Conservation (phyloP, 1,140 invertebrate species). For the Tetramorium alpestre region DNA sequence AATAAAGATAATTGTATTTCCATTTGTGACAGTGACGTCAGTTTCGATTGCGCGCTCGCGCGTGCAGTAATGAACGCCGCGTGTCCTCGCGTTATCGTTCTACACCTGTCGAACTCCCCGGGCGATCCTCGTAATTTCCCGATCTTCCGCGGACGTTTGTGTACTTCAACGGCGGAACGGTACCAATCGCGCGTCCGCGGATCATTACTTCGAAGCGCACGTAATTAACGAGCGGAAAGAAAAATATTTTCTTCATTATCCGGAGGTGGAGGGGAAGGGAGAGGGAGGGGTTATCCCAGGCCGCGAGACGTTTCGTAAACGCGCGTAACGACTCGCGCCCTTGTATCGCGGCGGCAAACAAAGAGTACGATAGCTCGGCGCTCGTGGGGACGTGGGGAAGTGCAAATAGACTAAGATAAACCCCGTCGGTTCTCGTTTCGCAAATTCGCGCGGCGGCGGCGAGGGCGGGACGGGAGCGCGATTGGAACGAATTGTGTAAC, state of each 20-base stretch:
- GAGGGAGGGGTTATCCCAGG: not conserved
- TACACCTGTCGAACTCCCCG: slow-evolving; percentile 1
- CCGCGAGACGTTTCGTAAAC: not conserved
- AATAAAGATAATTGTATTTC: slow-evolving; percentile 73
- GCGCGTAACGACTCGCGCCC: not conserved
- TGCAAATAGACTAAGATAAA: not conserved
- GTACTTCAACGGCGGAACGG: not conserved
- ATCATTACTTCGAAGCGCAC: not conserved
- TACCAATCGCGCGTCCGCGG: not conserved
- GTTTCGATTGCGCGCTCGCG: slow-evolving; percentile 65
- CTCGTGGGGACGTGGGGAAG: not conserved
- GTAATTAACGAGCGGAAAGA: not conserved
- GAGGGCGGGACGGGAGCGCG: not conserved
- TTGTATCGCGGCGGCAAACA: not conserved
- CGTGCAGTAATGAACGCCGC: slow-evolving; percentile 33
- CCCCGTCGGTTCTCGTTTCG: not conserved
- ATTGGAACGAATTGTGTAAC: slow-evolving; percentile 42
- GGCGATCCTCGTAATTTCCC: not conserved
- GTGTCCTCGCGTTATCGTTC: not conserved
- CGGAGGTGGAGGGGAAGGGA: too few relatives aligned
- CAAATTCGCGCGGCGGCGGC: not conserved
- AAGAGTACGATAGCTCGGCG: not conserved
- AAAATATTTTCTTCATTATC: slow-evolving; percentile 47
- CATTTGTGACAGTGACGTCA: slow-evolving; percentile 64
- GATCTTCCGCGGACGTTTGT: not conserved